A percentile compares a stretch with the other conserved stretches of the same genome.
These are phyloP conservation scores for Xenopus tropicalis DNA, from an alignment of 2,113 vertebrate species.

Conservation along the genomic window DNA sequence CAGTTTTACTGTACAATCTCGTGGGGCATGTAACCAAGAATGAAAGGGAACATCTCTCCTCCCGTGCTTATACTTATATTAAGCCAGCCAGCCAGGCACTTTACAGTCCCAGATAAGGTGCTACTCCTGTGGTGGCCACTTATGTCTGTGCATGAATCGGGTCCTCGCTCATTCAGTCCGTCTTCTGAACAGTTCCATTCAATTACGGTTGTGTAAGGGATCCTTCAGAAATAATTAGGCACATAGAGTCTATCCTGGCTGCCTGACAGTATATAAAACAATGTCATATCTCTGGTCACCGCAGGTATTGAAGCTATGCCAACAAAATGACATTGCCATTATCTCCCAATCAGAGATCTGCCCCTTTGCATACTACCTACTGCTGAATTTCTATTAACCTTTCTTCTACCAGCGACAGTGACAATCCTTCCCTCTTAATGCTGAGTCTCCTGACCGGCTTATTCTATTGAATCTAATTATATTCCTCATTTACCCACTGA, in stretches of 20 bases:
- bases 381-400: slow-evolving; percentile 15
- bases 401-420: not conserved
- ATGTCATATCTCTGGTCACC: not conserved
- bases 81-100: not conserved
- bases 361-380: not conserved
- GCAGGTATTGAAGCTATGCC: slow-evolving; percentile 14
- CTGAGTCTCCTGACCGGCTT: too few species aligned
- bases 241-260: slow-evolving; percentile 3
- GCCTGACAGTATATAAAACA: not conserved
- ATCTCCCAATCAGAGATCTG: not conserved
- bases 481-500: too few species aligned
- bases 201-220: not conserved
- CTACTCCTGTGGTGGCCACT: not conserved
- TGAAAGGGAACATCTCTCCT: not conserved
- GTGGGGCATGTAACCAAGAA: too few species aligned
- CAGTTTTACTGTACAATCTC: too few species aligned
- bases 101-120: not conserved
- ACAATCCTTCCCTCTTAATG: not conserved
- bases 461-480: too few species aligned
- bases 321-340: slow-evolving; percentile 12
- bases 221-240: slow-evolving; percentile 20
- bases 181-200: not conserved
- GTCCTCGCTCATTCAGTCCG: not conserved
- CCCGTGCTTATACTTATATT: not conserved
- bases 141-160: not conserved